Base-by-base conservation (phyloP, 2,888 invertebrate species). In the Euplagia quadripunctaria region DNA sequence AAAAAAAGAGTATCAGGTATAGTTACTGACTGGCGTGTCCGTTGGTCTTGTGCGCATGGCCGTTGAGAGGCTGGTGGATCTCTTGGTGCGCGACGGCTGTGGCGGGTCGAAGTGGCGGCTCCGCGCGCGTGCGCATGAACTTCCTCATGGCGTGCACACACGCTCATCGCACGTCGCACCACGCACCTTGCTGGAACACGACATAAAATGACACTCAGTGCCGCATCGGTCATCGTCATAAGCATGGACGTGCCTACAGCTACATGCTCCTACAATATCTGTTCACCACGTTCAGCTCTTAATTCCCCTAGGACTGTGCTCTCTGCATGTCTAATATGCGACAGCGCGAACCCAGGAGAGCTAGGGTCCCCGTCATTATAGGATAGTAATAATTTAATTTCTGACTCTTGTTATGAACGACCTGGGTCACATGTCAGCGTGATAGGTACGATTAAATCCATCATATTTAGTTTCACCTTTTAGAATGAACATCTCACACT, bases 41-140 rank as follows among this genome's bases (percentile, higher is more conserved):
- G 76, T 88, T 88, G 79, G 79, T 77, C 55, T 79, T 78, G 78
- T 42, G 79, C 64, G 73, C 76, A 79, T 78, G 77, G n/a, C 80
- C 78, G 71, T 82, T 68, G 81, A 72, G 74, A 31, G 68, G 63
- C 52, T 52, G 67, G 67, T 17, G 71, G 64, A 68, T 61, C 70
- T 68, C 52, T 69, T 67, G 52, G 75, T 20, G 14, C 71, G 71
- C 71, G 79, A 79, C 71, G 74, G 76, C 78, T 73, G 84, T 68
- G 64, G 74, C 74, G 49, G 81, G 72, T 74, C 78, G 58, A 76
- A 73, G 75, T 55, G 68, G 79, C 64, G 77, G 74, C 77, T 64
- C 68, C 75, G 79, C 84, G 85, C 91, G 90, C 85, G 92, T 89
- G 81, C 92, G 91, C 89, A 93, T 90, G 87, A 93, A 93, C 90